Percentiles rank a stretch among this genome's conserved stretches.
Evolutionary conservation across 1,140 invertebrate genomes (phyloP).

Genomic region (Latrodectus geometricus): DNA sequence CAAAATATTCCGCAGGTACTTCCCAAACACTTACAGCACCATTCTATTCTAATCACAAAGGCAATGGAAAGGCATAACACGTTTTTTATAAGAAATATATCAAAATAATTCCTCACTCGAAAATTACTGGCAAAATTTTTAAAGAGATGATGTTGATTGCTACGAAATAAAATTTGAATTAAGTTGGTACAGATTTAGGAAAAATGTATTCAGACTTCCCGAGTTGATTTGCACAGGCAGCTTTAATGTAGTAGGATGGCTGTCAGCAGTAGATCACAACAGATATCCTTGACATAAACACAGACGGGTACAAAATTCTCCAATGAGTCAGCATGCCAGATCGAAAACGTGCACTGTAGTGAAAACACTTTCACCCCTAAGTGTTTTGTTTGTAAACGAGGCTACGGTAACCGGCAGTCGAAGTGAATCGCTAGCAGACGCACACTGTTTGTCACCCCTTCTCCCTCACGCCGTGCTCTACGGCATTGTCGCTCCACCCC

Average conservation of each 20-base stretch:
- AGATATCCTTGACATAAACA: not conserved
- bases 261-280: not conserved
- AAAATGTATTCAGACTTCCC: too few relatives aligned
- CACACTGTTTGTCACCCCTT: conserved; percentile 25
- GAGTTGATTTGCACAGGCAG: too few relatives aligned
- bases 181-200: too few relatives aligned
- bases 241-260: too few relatives aligned
- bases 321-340: conserved; percentile 9
- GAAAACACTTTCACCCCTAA: conserved; percentile 20
- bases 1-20: not conserved
- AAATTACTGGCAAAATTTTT: too few relatives aligned
- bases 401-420: not conserved
- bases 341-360: not conserved
- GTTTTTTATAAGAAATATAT: too few relatives aligned
- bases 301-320: conserved; percentile 24
- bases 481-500: conserved; percentile 38
- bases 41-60: not conserved
- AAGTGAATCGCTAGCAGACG: not conserved
- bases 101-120: too few relatives aligned
- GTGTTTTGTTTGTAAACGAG: not conserved
- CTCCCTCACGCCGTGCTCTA: conserved; percentile 33
- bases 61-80: too few relatives aligned
- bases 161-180: too few relatives aligned
- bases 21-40: not conserved
- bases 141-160: too few relatives aligned